Base-by-base conservation (phyloP, 2,797 vertebrate species). In the Margarornis squamiger region DNA sequence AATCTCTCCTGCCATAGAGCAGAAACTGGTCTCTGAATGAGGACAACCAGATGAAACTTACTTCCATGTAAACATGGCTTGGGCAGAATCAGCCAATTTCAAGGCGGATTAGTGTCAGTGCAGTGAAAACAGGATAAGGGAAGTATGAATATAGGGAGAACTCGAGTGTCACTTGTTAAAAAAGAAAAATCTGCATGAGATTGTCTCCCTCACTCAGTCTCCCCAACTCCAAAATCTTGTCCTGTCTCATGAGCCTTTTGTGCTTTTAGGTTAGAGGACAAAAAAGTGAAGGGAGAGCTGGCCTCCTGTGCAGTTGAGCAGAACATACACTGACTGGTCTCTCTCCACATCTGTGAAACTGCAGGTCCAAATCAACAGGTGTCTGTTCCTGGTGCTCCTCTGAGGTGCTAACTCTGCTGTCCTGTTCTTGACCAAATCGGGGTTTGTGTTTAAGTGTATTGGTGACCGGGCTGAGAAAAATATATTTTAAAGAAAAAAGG, bases 31-130 rank as follows among this genome's bases (percentile, higher is more conserved):
- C 94, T 97, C 77, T 95, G 93, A 97, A 95, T 94, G 91, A 96
- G 96, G 95, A 97, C 36, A 72, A 86, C 88, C 94, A 95, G 94
- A 96, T 97, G 97, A 96, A 97, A 94, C 93, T 96, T 54, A 41
- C 91, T 97, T 96, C 89, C 12, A 6, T 96, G 95, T 97, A 97
- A 97, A 97, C 94, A 96, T 76, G 96, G 77, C 88, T 97, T 87
- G 94, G 92, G 88, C 70, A 85, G 95, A 98, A 97, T 97, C 97
- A 97, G 94, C 94, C 97, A 98, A 97, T 98, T 98, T 98, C 97
- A 98, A 97, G 97, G 97, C 7, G 71, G 96, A 97, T 98, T 97
- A 98, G 92, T 95, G 96, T 97, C 97, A 97, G 76, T 20, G 49
- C 82, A 92, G 88, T 90, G 94, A 97, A 94, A 97, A 92, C 65